Percentiles rank a stretch among this genome's conserved stretches.
These are phyloP conservation scores for Brachyistius frenatus DNA, from an alignment of 2,113 vertebrate genomes.

Conservation along the genomic window DNA sequence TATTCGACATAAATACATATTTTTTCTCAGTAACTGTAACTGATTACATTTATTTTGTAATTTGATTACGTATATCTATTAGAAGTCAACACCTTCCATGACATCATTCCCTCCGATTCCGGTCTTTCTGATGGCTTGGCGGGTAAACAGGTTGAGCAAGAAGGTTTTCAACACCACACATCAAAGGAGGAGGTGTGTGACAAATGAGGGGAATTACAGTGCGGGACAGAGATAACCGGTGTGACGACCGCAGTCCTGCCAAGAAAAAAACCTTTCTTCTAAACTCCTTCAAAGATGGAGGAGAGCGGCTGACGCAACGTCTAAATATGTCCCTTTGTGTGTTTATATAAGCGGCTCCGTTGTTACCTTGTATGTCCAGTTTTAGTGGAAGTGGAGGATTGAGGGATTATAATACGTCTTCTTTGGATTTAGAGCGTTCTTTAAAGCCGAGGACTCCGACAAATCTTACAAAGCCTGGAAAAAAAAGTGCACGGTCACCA, in stretches of 20 bases:
- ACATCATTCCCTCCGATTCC: slow-evolving; percentile 30
- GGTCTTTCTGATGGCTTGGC: slow-evolving; percentile 16
- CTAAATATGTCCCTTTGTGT: slow-evolving; percentile 48
- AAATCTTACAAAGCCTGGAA: slow-evolving; percentile 51
- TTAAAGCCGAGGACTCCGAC: slow-evolving; percentile 31
- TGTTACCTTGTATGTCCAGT: slow-evolving; percentile 51
- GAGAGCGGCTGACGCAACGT: slow-evolving; percentile 47
- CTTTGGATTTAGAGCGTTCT: slow-evolving; percentile 52
- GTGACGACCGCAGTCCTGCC: slow-evolving; percentile 60
- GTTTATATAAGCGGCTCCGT: slow-evolving; percentile 31
- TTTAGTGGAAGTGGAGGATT: slow-evolving; percentile 35
- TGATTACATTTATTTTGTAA: too few species aligned
- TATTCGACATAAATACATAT: too few species aligned
- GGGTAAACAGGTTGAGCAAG: slow-evolving; percentile 58
- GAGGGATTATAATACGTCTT: slow-evolving; percentile 38
- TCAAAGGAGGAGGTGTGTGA: slow-evolving; percentile 65
- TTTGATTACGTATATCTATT: too few species aligned
- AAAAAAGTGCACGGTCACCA: slow-evolving; percentile 67
- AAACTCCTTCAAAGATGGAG: slow-evolving; percentile 53
- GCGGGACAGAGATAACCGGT: slow-evolving; percentile 55
- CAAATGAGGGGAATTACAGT: slow-evolving; percentile 61
- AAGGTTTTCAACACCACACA: slow-evolving; percentile 49
- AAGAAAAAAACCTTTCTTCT: slow-evolving; percentile 53
- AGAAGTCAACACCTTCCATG: neutral
- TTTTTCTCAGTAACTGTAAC: too few species aligned